Conservation (phyloP, 2,888 invertebrate species). For the Agrilus biguttatus region DNA sequence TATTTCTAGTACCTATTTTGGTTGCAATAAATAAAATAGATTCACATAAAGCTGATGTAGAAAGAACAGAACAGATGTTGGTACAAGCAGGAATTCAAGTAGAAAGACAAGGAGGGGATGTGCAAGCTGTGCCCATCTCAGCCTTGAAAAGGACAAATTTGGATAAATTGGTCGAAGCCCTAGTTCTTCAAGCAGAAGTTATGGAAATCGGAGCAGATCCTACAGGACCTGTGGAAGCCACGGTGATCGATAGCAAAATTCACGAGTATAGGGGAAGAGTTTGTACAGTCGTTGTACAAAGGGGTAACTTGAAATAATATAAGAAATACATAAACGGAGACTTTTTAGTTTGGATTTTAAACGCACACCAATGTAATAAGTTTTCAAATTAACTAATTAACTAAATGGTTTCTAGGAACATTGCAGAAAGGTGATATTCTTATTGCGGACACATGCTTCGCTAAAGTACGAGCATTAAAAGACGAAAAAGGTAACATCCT, state of each 20-base stretch:
- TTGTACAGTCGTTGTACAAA: conserved; percentile 69
- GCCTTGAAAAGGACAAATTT: conserved; percentile 75
- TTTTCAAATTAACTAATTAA: not conserved
- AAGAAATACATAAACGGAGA: not conserved
- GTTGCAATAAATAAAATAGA: conserved; percentile 99
- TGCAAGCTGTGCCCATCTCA: conserved; percentile 82
- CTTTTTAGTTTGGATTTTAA: not conserved
- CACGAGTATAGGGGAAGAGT: conserved; percentile 60
- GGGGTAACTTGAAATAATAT: conserved; percentile 25
- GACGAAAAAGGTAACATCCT: conserved; percentile 59
- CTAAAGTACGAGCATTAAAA: conserved; percentile 67
- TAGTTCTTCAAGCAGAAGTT: conserved; percentile 71
- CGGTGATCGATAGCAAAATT: conserved; percentile 73
- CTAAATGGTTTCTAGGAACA: conserved; percentile 41
- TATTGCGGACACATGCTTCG: conserved; percentile 75
- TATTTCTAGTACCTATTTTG: conserved; percentile 72
- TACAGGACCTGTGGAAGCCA: conserved; percentile 73
- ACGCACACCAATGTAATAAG: too few relatives aligned
- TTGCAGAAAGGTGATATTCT: conserved; percentile 61
- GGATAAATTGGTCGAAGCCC: conserved; percentile 64
- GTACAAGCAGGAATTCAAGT: conserved; percentile 58
- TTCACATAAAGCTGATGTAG: conserved; percentile 78
- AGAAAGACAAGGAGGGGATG: conserved; percentile 83
- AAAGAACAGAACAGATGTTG: conserved; percentile 62
- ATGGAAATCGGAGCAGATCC: conserved; percentile 78